These are phyloP conservation scores for Sylvilagus floridanus DNA, from an alignment of 2,797 vertebrate species.

Conservation along the genomic window DNA sequence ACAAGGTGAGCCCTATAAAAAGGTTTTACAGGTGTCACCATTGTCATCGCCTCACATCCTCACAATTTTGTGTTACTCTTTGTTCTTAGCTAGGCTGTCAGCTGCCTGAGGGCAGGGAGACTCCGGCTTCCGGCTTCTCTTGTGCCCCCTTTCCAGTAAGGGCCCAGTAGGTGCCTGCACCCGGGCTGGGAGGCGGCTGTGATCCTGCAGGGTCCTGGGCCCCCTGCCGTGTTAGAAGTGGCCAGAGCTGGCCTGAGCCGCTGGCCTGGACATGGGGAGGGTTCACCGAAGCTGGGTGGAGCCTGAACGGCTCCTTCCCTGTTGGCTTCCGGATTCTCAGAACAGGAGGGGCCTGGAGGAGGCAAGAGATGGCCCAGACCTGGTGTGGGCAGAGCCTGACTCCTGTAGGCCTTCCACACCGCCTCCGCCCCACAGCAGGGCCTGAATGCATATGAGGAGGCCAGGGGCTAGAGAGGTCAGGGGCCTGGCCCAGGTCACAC, in stretches of 20 bases:
- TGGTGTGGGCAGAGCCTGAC: not conserved
- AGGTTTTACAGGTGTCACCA: constrained; percentile 25
- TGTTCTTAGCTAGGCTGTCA: constrained; percentile 1
- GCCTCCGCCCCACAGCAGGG: not conserved
- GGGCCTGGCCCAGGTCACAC: not conserved
- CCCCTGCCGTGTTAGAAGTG: not conserved
- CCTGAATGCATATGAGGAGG: not conserved
- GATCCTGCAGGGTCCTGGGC: not conserved
- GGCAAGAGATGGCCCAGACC: not conserved
- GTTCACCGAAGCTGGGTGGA: not conserved
- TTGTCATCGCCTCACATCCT: not conserved
- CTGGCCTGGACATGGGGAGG: not conserved
- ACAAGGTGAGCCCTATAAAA: constrained; percentile 31
- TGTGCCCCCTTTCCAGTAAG: not conserved
- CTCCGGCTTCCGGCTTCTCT: not conserved
- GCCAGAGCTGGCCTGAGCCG: not conserved
- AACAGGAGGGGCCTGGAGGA: not conserved
- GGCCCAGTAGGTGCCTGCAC: not conserved
- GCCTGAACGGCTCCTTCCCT: not conserved
- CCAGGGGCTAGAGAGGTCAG: not conserved
- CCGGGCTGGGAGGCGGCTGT: not conserved
- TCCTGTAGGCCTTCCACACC: not conserved
- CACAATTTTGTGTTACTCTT: not conserved
- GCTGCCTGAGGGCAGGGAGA: not conserved
- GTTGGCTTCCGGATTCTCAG: not conserved